phyloP scores from a whole-genome alignment of 2,888 invertebrate species.

The Pilophorus perplexus region DNA sequence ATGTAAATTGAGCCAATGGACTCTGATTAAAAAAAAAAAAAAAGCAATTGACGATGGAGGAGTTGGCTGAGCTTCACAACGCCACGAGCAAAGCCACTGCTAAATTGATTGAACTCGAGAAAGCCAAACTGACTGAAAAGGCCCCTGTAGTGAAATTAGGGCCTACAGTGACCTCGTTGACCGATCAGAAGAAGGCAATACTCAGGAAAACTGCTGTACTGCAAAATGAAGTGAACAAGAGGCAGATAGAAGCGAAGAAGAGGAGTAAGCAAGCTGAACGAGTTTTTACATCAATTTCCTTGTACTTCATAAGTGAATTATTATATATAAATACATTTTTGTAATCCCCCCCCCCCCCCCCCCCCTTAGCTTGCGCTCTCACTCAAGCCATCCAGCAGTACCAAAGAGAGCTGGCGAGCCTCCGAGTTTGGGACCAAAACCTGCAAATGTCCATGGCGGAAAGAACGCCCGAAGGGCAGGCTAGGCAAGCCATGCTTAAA shows the following conservation, averaged over 20 bases:
- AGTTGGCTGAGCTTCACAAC: slow-evolving; percentile 43
- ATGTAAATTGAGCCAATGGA: too few species aligned
- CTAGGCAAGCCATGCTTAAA: slow-evolving; percentile 35
- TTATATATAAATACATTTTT: neutral
- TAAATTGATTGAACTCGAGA: slow-evolving; percentile 35
- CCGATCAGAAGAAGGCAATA: slow-evolving; percentile 42
- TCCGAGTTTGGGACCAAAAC: slow-evolving; percentile 40
- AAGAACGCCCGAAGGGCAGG: slow-evolving; percentile 33
- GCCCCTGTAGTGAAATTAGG: slow-evolving; percentile 40
- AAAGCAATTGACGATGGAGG: slow-evolving; percentile 34
- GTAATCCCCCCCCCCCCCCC: neutral
- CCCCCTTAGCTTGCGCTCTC: slow-evolving; percentile 41
- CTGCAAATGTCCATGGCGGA: slow-evolving; percentile 37
- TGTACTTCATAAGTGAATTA: too few species aligned
- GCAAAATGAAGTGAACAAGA: slow-evolving; percentile 40
- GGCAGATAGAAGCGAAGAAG: slow-evolving; percentile 43
- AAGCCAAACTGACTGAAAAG: slow-evolving; percentile 29
- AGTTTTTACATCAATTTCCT: too few species aligned
- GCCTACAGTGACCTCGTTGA: slow-evolving; percentile 23
- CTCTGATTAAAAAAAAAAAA: too few species aligned
- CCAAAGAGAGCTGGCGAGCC: slow-evolving; percentile 38
- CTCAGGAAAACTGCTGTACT: slow-evolving; percentile 40
- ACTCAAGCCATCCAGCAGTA: slow-evolving; percentile 43
- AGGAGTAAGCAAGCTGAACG: too few species aligned
- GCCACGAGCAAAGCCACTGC: slow-evolving; percentile 34